Evolutionary conservation across 2,888 invertebrate species (phyloP).

Genomic region (Eustalomyia histrio): DNA sequence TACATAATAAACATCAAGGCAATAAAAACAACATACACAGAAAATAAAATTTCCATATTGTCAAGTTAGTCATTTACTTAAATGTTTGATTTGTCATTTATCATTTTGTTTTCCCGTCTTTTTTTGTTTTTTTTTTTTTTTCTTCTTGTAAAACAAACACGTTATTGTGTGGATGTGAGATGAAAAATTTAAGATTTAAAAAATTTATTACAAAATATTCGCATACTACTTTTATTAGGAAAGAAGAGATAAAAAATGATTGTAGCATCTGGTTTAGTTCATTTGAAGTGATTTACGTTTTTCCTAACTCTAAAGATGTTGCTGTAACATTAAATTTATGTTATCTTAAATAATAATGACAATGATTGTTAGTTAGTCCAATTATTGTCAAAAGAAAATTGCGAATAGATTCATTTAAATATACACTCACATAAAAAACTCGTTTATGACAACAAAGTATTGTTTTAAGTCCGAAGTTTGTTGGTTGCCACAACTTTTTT

Average conservation of each 20-base stretch:
- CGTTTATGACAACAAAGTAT: too few relatives aligned
- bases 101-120: conserved; percentile 50
- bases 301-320: conserved; percentile 8
- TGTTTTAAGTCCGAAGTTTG: too few relatives aligned
- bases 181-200: conserved; percentile 4
- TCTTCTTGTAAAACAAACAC: neutral
- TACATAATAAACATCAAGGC: conserved; percentile 52
- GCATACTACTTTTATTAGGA: neutral
- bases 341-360: neutral
- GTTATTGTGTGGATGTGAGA: neutral
- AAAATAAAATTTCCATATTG: conserved; percentile 62
- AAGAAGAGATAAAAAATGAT: conserved; percentile 20
- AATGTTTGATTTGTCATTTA: conserved; percentile 66
- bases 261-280: conserved; percentile 35
- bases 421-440: too few relatives aligned
- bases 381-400: neutral
- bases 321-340: conserved; percentile 3
- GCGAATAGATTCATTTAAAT: neutral
- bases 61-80: conserved; percentile 63
- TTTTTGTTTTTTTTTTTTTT: neutral
- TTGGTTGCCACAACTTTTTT: too few relatives aligned
- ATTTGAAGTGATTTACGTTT: conserved; percentile 21
- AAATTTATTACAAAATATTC: conserved; percentile 17
- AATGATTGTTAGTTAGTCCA: conserved; percentile 2
- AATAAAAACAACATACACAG: conserved; percentile 32